A percentile compares a stretch with the other conserved stretches of the same genome.
phyloP scores from a whole-genome alignment of 1,140 invertebrate species.

The Bicyclus anynana region DNA sequence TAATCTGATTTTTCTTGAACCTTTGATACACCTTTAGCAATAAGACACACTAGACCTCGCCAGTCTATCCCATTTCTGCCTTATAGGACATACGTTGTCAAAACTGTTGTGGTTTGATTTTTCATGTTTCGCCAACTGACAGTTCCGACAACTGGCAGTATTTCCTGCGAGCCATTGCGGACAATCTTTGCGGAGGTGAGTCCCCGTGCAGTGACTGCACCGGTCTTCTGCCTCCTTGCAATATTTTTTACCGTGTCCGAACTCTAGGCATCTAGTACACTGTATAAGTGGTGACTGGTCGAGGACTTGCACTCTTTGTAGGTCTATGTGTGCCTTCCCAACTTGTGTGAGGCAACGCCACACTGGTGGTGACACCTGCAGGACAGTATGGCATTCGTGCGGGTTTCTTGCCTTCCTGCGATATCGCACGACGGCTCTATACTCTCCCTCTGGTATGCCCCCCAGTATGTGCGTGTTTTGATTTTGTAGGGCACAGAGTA shows the following conservation, averaged over 20 bases:
- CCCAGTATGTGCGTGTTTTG: too few relatives aligned
- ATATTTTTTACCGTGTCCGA: constrained; percentile 9
- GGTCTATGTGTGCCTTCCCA: background rate
- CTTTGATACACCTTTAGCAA: constrained; percentile 17
- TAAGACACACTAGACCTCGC: constrained; percentile 12
- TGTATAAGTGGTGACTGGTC: constrained; percentile 12
- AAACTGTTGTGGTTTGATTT: constrained; percentile 7
- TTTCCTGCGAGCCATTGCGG: background rate
- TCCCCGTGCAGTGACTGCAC: constrained; percentile 19
- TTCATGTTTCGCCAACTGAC: background rate
- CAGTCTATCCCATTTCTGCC: constrained; percentile 7
- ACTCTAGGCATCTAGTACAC: background rate
- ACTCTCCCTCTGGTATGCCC: too few relatives aligned
- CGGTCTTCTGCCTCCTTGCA: too few relatives aligned
- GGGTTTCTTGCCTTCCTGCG: too few relatives aligned
- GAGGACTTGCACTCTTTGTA: background rate
- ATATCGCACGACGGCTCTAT: too few relatives aligned
- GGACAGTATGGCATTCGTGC: too few relatives aligned
- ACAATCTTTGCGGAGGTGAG: constrained; percentile 2
- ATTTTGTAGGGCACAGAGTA: too few relatives aligned
- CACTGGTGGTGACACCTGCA: background rate
- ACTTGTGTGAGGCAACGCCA: background rate
- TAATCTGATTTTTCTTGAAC: background rate
- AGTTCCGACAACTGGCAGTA: constrained; percentile 10
- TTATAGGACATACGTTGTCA: constrained; percentile 7